Evolutionary conservation across 2,888 invertebrate species (phyloP).

Genomic region (Eupithecia subfuscata): DNA sequence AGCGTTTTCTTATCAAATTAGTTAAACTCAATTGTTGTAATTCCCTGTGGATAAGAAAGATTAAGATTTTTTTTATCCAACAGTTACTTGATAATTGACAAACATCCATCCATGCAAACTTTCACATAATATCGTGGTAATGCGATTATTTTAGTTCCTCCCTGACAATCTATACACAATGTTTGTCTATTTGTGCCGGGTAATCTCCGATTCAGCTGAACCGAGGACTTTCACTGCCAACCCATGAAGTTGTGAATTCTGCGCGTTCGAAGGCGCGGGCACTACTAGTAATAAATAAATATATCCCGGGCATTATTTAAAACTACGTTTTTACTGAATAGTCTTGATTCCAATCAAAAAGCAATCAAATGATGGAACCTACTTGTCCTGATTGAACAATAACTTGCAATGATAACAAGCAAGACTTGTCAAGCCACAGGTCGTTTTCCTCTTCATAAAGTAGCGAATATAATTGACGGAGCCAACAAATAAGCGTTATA

Average conservation of each 20-base stretch:
- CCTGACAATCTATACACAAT: too few relatives aligned
- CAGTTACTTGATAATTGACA: too few relatives aligned
- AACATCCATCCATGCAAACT: neutral
- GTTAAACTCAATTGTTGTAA: too few relatives aligned
- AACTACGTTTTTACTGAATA: too few relatives aligned
- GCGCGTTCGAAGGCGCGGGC: too few relatives aligned
- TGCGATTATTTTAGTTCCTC: neutral
- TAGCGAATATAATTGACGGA: slow-evolving; percentile 6
- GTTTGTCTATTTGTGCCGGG: too few relatives aligned
- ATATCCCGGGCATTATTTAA: too few relatives aligned
- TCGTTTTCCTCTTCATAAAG: neutral
- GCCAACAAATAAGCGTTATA: slow-evolving; percentile 8
- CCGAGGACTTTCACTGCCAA: too few relatives aligned
- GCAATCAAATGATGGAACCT: neutral
- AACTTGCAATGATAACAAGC: neutral
- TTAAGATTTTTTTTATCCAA: neutral
- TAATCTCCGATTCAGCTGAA: too few relatives aligned
- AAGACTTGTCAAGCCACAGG: neutral
- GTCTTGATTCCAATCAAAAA: neutral
- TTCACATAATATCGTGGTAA: neutral
- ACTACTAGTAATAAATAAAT: too few relatives aligned
- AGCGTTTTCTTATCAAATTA: neutral
- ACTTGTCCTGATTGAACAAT: neutral
- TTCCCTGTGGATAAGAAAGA: too few relatives aligned
- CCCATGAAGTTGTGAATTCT: too few relatives aligned